These are phyloP conservation scores for Heteromyza rotundicornis DNA, from an alignment of 2,888 invertebrate species.

Conservation along the genomic window DNA sequence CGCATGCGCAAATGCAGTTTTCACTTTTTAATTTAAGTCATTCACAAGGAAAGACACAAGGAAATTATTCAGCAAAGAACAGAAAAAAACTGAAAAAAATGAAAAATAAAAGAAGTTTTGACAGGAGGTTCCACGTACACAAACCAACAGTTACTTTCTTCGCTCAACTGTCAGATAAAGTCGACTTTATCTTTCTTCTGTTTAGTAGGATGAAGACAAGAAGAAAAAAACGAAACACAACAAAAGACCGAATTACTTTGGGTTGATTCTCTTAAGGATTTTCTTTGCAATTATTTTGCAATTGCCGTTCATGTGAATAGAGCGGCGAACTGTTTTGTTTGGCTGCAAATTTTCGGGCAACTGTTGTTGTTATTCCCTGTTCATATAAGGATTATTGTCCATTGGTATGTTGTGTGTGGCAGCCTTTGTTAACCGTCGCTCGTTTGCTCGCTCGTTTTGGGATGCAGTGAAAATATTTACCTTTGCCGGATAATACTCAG, in stretches of 20 bases:
- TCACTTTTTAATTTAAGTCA: constrained; percentile 15
- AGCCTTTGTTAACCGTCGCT: too few species aligned
- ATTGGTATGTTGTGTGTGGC: constrained; percentile 46
- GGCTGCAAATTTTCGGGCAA: constrained; percentile 24
- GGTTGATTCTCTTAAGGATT: neutral
- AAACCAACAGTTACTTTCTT: too few species aligned
- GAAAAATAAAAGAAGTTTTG: too few species aligned
- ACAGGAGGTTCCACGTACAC: too few species aligned
- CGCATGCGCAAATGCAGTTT: constrained; percentile 10
- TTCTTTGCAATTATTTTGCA: constrained; percentile 46
- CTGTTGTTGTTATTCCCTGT: constrained; percentile 23
- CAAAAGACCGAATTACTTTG: neutral
- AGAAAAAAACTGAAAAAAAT: too few species aligned
- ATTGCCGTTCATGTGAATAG: constrained; percentile 18
- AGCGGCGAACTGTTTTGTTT: constrained; percentile 19
- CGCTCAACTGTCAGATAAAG: too few species aligned
- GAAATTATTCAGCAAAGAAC: too few species aligned
- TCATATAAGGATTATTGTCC: constrained; percentile 43
- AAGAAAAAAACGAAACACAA: constrained; percentile 28
- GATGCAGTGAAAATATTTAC: too few species aligned
- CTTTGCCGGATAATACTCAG: too few species aligned
- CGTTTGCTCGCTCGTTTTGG: too few species aligned
- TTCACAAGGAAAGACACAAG: neutral
- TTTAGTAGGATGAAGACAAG: constrained; percentile 19
- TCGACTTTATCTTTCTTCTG: too few species aligned